Conservation (phyloP, 1,140 invertebrate genomes). For the Solenopsis fugax region DNA sequence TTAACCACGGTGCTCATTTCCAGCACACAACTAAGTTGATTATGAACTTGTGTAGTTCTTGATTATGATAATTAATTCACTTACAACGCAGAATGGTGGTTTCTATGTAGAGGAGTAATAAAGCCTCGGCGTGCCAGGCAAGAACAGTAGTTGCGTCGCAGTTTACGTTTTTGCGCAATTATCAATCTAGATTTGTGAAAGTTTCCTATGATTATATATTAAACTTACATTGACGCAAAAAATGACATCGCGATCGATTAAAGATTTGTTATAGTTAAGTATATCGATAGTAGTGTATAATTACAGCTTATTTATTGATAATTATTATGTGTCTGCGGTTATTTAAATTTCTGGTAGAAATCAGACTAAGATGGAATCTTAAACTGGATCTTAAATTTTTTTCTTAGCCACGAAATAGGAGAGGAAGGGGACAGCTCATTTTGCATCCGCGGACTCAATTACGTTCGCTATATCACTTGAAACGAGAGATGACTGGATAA, state of each 20-base stretch:
- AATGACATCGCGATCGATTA: neutral
- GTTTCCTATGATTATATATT: slow-evolving; percentile 35
- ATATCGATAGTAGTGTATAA: neutral
- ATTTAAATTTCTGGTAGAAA: neutral
- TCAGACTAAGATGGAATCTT: neutral
- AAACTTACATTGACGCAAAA: slow-evolving; percentile 6
- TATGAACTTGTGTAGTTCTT: slow-evolving; percentile 60
- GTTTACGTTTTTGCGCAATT: slow-evolving; percentile 41
- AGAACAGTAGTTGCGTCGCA: slow-evolving; percentile 38
- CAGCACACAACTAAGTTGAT: slow-evolving; percentile 51
- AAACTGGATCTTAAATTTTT: slow-evolving; percentile 12
- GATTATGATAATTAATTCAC: slow-evolving; percentile 64
- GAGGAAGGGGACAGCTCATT: slow-evolving; percentile 13
- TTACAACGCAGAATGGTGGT: slow-evolving; percentile 46
- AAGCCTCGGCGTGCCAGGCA: slow-evolving; percentile 22
- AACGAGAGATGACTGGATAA: slow-evolving; percentile 55
- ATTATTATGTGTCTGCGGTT: neutral
- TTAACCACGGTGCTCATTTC: slow-evolving; percentile 53
- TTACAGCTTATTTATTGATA: neutral
- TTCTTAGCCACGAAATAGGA: slow-evolving; percentile 7
- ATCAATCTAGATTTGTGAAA: slow-evolving; percentile 36
- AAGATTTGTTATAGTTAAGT: neutral
- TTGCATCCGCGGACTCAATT: slow-evolving; percentile 45
- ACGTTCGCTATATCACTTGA: slow-evolving; percentile 30
- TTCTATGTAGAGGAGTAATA: slow-evolving; percentile 52